Evolutionary conservation across 2,888 invertebrate species (phyloP).

Genomic region (Ariolimax columbianus): DNA sequence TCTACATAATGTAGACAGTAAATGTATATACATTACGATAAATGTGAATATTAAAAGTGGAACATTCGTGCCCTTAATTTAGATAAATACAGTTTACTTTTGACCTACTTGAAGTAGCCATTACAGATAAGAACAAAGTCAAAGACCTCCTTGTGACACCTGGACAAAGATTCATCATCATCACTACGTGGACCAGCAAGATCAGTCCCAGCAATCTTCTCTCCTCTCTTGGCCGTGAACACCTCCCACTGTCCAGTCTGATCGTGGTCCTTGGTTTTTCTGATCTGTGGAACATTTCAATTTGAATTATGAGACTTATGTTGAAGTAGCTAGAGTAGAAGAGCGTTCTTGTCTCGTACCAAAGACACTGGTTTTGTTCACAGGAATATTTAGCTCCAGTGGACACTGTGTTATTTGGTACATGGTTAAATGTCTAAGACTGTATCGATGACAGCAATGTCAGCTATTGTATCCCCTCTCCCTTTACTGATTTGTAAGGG

Average conservation of each 20-base stretch:
- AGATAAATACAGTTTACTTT: too few relatives aligned
- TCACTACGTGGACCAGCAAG: background rate
- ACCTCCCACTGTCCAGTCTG: conserved; percentile 38
- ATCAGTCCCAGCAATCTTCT: background rate
- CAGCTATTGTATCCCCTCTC: background rate
- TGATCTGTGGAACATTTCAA: background rate
- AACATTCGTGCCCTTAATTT: too few relatives aligned
- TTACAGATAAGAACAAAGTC: conserved; percentile 29
- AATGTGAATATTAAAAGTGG: too few relatives aligned
- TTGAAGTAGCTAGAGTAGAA: background rate
- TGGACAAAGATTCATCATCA: background rate
- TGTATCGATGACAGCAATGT: background rate
- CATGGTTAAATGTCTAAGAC: background rate
- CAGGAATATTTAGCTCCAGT: background rate
- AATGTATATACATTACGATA: too few relatives aligned
- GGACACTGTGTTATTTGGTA: background rate
- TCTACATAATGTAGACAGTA: too few relatives aligned
- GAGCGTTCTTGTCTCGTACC: too few relatives aligned
- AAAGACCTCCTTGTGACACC: conserved; percentile 17
- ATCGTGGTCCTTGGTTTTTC: conserved; percentile 18
- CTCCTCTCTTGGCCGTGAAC: background rate
- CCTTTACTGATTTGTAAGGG: too few relatives aligned
- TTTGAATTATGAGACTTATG: background rate
- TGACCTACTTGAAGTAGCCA: conserved; percentile 29
- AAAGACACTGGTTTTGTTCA: too few relatives aligned